Percentiles rank a stretch among this genome's conserved stretches.
phyloP scores from a whole-genome alignment of 2,797 vertebrate species.

The Nasua narica region DNA sequence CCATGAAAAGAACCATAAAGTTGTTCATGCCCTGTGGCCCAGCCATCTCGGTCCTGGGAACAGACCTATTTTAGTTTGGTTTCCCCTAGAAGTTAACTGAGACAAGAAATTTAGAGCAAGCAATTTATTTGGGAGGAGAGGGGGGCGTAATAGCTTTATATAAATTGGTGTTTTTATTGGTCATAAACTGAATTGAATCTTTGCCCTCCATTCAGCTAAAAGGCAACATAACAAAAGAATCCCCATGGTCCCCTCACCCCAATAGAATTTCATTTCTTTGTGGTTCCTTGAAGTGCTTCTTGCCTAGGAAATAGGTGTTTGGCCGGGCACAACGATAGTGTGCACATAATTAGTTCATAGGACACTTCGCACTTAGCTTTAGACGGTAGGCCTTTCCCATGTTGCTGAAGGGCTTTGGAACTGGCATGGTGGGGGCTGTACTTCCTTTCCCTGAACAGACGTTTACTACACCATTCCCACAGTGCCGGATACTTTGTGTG shows the following conservation, averaged over 20 bases:
- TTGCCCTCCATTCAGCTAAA: not conserved
- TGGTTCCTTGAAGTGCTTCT: not conserved
- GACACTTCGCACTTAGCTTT: not conserved
- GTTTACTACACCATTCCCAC: too few species aligned
- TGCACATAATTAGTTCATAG: rapidly evolving
- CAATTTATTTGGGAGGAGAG: not conserved
- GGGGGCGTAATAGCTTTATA: not conserved
- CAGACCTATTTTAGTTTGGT: not conserved
- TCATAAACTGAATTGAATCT: not conserved
- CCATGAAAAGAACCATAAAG: not conserved
- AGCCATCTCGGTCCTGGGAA: not conserved
- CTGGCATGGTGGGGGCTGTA: not conserved
- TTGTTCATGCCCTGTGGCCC: not conserved
- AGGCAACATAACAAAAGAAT: not conserved
- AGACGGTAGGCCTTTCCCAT: not conserved
- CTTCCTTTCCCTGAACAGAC: not conserved
- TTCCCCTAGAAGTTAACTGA: not conserved
- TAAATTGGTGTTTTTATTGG: not conserved
- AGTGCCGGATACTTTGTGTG: not conserved
- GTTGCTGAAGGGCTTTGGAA: not conserved
- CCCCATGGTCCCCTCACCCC: not conserved
- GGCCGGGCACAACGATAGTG: rapidly evolving
- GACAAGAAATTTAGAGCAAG: not conserved
- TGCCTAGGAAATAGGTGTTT: not conserved
- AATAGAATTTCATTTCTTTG: not conserved